Conservation (phyloP, 2,797 vertebrate species). For the Parauchenoglanis ngamensis region DNA sequence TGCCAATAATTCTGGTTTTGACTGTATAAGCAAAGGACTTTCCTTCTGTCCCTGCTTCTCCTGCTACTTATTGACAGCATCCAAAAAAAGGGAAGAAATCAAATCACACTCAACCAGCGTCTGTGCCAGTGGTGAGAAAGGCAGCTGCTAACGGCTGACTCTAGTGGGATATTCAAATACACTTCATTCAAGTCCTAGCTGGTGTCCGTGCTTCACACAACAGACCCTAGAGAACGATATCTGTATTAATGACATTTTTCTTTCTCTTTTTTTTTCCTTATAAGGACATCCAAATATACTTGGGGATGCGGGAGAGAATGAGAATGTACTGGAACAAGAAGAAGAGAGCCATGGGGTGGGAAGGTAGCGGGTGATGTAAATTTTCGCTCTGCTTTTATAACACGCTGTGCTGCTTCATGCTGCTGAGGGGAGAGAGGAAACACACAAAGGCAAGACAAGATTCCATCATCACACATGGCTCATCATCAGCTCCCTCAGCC, state of each 20-base stretch:
- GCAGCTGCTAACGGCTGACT: neutral
- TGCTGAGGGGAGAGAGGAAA: constrained; percentile 42
- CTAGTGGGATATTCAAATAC: constrained; percentile 17
- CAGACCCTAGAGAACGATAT: constrained; percentile 7
- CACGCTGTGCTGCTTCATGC: neutral
- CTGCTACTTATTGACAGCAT: constrained; percentile 42
- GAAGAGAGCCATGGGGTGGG: constrained; percentile 15
- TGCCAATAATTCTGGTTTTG: neutral
- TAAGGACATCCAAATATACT: constrained; percentile 3
- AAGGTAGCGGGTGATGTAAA: constrained; percentile 24
- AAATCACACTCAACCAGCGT: constrained; percentile 42
- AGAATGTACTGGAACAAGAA: constrained; percentile 11
- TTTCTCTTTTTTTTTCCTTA: neutral
- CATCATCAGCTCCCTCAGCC: constrained; percentile 51
- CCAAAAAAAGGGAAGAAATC: constrained; percentile 44
- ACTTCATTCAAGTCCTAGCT: neutral
- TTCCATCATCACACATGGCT: constrained; percentile 51
- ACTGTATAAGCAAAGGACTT: constrained; percentile 20
- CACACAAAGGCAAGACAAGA: constrained; percentile 57
- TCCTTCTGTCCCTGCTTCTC: constrained; percentile 24
- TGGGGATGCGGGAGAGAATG: constrained; percentile 2
- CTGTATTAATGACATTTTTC: neutral
- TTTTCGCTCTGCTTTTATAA: constrained; percentile 29
- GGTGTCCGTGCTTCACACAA: neutral
- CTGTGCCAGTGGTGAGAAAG: constrained; percentile 28